A percentile compares a stretch with the other conserved stretches of the same genome.
Conservation (phyloP, 2,888 invertebrate species). For the Zhuqinia jingwanae region DNA sequence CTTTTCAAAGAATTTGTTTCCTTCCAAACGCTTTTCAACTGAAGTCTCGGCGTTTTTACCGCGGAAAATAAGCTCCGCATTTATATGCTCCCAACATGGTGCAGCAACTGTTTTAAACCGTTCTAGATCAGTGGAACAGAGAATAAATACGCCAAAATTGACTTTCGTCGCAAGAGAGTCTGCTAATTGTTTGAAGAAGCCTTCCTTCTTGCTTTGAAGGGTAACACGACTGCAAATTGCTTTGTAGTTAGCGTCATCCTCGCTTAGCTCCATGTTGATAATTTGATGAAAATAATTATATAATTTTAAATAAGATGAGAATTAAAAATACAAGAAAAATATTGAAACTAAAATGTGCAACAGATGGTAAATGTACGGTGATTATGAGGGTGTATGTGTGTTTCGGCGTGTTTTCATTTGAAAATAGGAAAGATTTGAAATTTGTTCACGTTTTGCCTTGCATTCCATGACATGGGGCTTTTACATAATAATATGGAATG, state of each 20-base stretch:
- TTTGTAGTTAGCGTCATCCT: constrained; percentile 82
- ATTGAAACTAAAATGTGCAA: background rate
- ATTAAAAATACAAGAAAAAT: too few relatives aligned
- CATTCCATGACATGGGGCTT: too few relatives aligned
- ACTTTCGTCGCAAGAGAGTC: constrained; percentile 82
- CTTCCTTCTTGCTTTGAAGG: constrained; percentile 87
- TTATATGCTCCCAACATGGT: constrained; percentile 74
- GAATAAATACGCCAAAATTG: constrained; percentile 68
- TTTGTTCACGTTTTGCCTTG: too few relatives aligned
- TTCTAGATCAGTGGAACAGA: constrained; percentile 75
- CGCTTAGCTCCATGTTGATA: constrained; percentile 24
- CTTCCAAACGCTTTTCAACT: constrained; percentile 84
- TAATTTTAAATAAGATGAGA: background rate
- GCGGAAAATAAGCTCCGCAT: constrained; percentile 76
- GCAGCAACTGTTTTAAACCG: constrained; percentile 71
- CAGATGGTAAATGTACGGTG: background rate
- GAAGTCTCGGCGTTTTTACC: constrained; percentile 82
- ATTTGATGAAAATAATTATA: background rate
- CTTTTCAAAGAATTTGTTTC: constrained; percentile 83
- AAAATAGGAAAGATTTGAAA: background rate
- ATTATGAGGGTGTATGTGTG: background rate
- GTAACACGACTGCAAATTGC: constrained; percentile 88
- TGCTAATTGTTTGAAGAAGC: constrained; percentile 88
- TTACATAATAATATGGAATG: too few relatives aligned
- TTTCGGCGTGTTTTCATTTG: constrained; percentile 21